Evolutionary conservation across 2,113 vertebrate species (phyloP).

Genomic region (Bos taurus): ARS-UCD2.0 NC_037357.1:104779001-104779500

Average conservation of each 20-base stretch:
- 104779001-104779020: neutral
- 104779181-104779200: neutral
- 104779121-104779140: neutral
- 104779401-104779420: neutral
- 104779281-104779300: neutral
- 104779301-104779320: neutral
- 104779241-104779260: neutral
- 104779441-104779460: neutral
- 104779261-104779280: neutral
- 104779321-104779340: neutral
- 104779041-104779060: neutral
- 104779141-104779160: neutral
- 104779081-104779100: neutral
- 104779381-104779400: neutral
- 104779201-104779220: neutral
- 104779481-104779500: neutral
- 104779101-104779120: neutral
- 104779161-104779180: neutral
- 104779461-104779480: neutral
- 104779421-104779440: neutral
- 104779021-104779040: neutral
- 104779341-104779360: neutral
- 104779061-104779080: neutral
- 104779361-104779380: neutral
- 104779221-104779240: slow-evolving; percentile 13